Conservation (phyloP, 2,797 vertebrate genomes). For the Nannoperca obscura region DNA sequence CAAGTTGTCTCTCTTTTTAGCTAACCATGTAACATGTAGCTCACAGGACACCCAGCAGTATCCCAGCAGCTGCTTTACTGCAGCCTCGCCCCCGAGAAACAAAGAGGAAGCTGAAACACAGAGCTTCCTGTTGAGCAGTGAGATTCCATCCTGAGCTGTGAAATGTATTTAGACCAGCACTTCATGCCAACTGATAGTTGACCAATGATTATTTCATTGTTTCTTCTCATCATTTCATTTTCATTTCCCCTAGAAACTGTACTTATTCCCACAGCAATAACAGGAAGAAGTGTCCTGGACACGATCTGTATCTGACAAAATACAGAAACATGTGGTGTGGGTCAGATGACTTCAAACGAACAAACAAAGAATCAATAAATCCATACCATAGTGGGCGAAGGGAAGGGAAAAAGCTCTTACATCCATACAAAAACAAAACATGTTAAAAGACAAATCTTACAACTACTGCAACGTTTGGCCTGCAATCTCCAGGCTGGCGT, state of each 20-base stretch:
- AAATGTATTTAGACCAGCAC: not conserved
- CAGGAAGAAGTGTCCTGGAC: not conserved
- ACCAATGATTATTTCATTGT: not conserved
- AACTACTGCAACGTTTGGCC: not conserved
- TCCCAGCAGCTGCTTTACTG: constrained; percentile 16
- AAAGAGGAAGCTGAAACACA: constrained; percentile 26
- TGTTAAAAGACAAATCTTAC: too few species aligned
- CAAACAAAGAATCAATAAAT: not conserved
- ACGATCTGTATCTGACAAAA: not conserved
- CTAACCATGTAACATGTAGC: not conserved
- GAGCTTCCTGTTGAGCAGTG: constrained; percentile 8
- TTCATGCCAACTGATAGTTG: not conserved
- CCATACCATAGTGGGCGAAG: too few species aligned
- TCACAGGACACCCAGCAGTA: not conserved
- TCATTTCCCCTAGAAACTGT: not conserved
- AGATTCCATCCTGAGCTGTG: not conserved
- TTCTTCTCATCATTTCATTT: not conserved
- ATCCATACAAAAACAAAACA: too few species aligned
- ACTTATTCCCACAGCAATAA: not conserved
- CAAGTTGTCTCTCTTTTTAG: constrained; percentile 1
- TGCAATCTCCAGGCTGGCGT: constrained; percentile 27
- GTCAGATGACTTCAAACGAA: not conserved
- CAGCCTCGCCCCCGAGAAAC: not conserved
- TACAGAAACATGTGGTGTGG: not conserved
- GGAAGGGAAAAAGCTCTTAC: too few species aligned